Conservation (phyloP, 2,888 invertebrate species). For the Ophion obscuratus region DNA sequence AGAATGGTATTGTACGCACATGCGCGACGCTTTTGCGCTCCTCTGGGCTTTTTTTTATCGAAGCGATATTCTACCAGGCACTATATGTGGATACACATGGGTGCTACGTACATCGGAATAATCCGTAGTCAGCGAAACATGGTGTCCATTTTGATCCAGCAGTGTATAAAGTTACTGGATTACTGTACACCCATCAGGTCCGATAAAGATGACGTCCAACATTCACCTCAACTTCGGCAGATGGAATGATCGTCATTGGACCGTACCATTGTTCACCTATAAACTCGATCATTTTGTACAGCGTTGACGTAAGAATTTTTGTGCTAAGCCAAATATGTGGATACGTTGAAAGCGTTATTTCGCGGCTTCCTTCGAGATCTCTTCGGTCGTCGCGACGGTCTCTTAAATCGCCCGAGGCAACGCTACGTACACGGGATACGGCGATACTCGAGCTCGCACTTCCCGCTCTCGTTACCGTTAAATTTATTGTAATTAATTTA, state of each 20-base stretch:
- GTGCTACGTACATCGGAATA: conserved; percentile 74
- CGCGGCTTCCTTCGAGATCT: conserved; percentile 29
- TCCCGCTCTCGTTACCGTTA: conserved; percentile 82
- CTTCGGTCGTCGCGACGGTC: conserved; percentile 31
- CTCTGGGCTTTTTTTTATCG: conserved; percentile 78
- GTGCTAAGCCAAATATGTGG: not conserved
- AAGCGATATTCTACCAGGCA: conserved; percentile 12
- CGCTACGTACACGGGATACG: conserved; percentile 28
- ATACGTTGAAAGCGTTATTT: conserved; percentile 20
- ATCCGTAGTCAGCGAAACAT: conserved; percentile 72
- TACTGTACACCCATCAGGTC: not conserved
- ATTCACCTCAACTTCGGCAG: not conserved
- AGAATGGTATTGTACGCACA: conserved; percentile 49
- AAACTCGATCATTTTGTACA: not conserved
- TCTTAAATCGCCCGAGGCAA: conserved; percentile 58
- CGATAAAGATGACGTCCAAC: not conserved
- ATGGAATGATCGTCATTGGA: not conserved
- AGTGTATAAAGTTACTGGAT: conserved; percentile 17
- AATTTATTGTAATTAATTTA: conserved; percentile 84
- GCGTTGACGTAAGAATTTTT: conserved; percentile 26
- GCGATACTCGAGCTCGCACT: conserved; percentile 63
- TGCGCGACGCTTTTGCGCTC: conserved; percentile 36
- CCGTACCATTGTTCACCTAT: not conserved
- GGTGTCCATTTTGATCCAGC: conserved; percentile 79
- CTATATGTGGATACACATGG: conserved; percentile 26